phyloP scores from a whole-genome alignment of 1,140 invertebrate genomes.

The Orius insidiosus region DNA sequence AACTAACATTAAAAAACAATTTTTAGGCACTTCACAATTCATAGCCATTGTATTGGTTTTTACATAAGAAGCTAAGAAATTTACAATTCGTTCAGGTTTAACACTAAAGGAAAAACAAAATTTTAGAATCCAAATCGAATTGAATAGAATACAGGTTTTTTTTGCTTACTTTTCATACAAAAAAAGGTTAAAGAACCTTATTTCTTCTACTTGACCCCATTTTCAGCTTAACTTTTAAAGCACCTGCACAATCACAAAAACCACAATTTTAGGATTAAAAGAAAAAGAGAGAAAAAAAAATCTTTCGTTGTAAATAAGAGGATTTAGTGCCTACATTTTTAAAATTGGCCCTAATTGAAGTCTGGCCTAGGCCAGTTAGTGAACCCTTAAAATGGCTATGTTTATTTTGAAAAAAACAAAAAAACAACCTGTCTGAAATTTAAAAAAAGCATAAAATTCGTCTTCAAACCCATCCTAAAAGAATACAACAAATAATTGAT shows the following conservation, averaged over 20 bases:
- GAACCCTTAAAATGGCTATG: neutral
- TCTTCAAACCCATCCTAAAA: neutral
- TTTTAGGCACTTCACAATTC: slow-evolving; percentile 17
- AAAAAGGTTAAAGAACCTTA: neutral
- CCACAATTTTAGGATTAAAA: too few species aligned
- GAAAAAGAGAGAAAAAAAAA: too few species aligned
- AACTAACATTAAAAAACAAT: slow-evolving; percentile 8
- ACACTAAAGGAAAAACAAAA: too few species aligned
- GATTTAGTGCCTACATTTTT: neutral
- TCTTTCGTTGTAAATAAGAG: too few species aligned
- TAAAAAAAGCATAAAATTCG: neutral
- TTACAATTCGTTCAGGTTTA: slow-evolving; percentile 1
- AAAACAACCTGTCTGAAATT: neutral
- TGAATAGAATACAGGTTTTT: neutral
- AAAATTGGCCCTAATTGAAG: neutral
- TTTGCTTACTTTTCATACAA: neutral
- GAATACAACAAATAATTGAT: slow-evolving; percentile 10
- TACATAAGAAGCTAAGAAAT: slow-evolving; percentile 13
- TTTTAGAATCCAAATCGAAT: too few species aligned
- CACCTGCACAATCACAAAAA: too few species aligned
- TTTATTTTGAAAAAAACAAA: too few species aligned
- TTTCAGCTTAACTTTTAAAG: neutral
- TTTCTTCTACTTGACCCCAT: neutral
- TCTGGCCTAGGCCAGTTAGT: neutral
- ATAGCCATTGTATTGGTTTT: slow-evolving; percentile 16